Base-by-base conservation (phyloP, 2,888 invertebrate species). In the Brachycybe producta region DNA sequence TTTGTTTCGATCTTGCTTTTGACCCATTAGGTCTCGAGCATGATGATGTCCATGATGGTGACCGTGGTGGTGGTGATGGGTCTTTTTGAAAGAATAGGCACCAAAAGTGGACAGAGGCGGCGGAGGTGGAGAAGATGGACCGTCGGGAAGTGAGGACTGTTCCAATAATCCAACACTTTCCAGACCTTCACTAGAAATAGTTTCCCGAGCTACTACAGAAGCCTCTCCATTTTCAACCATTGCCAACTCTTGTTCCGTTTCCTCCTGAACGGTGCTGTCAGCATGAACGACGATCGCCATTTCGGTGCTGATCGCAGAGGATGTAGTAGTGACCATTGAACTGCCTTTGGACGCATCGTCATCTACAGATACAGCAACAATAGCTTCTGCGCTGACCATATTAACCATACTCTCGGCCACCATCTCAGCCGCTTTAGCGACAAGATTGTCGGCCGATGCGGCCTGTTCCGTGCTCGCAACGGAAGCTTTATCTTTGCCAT, bases 391-490 rank as follows among this genome's bases (percentile, higher is more conserved):
- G 56, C 79, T 76, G 17, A 79, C 80, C 44, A 80, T 76, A 39
- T 79, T 79, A 56, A 84, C 69, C 35, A 84, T 80, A 63, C 79
- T 82, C 68, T 90, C 88, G 2, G 88, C 83, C 61, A 91, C 82
- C 47, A 86, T 85, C 66, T 90, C 88, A 11, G 87, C 84, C 2
- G 90, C 74, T 68, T 82, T 82, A 55, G 81, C 81, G 36, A 82
- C 77, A 53, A 94, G 76, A 70, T 91, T 92, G 66, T 94, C 94
- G 0, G 91, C 91, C 1, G 92, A 92, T 0, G 90, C 86, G 8
- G 92, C 90, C 70, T 94, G 94, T 63, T 94, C 94, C 1, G 90
- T 90, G 13, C 85, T 83, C n/a, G 90, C 90, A 17, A 91, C 88
- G 0, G 91, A 86, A 32, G 77, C 72, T 58, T 67, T 66, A 24